phyloP scores from a whole-genome alignment of 2,113 vertebrate species.

The Saguinus imperator region DNA sequence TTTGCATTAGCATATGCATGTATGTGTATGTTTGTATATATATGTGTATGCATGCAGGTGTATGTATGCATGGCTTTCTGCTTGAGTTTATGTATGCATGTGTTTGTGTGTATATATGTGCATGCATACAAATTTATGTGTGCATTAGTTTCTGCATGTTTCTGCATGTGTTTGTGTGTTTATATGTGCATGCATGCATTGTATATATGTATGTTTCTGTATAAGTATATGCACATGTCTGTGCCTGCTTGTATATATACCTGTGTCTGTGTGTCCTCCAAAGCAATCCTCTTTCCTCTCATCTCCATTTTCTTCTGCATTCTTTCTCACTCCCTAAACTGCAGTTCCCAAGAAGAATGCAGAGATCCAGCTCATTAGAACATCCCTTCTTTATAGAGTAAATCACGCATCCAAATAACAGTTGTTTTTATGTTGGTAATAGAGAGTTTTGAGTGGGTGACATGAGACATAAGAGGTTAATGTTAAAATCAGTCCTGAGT shows the following conservation, averaged over 20 bases:
- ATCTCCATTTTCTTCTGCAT: not conserved
- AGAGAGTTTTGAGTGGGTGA: not conserved
- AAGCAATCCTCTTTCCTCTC: not conserved
- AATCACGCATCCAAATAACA: fast-evolving
- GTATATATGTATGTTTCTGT: not conserved
- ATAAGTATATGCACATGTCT: not conserved
- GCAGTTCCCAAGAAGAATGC: not conserved
- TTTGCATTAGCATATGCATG: not conserved
- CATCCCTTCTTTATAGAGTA: fast-evolving
- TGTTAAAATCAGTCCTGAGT: not conserved
- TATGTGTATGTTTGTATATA: not conserved
- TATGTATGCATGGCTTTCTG: not conserved
- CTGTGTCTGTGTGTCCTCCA: not conserved
- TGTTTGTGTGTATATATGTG: not conserved
- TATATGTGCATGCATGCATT: not conserved
- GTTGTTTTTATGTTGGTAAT: not conserved
- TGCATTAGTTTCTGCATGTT: not conserved
- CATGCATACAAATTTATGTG: not conserved
- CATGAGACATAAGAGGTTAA: not conserved
- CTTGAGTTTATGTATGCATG: not conserved
- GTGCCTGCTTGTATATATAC: not conserved
- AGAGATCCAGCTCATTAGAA: not conserved
- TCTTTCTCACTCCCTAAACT: not conserved
- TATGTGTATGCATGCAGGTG: not conserved
- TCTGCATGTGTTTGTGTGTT: not conserved